A percentile compares a stretch with the other conserved stretches of the same genome.
phyloP scores from a whole-genome alignment of 2,888 invertebrate genomes.

The Nycteola revayana region DNA sequence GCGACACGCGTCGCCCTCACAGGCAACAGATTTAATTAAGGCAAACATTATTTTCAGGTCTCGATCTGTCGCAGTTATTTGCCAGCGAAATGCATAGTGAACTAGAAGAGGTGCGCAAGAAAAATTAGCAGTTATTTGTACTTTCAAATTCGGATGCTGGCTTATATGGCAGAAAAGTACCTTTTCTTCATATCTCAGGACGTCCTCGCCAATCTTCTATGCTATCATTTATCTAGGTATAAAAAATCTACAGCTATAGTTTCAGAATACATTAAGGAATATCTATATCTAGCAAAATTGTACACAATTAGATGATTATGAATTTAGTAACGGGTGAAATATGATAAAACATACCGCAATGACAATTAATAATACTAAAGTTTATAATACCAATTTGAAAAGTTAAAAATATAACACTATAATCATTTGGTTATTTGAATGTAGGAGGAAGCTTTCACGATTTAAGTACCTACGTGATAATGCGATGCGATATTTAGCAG shows the following conservation, averaged over 20 bases:
- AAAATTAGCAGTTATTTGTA: conserved; percentile 46
- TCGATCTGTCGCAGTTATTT: conserved; percentile 49
- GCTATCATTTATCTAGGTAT: conserved; percentile 27
- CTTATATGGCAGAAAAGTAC: conserved; percentile 39
- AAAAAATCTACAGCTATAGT: conserved; percentile 13
- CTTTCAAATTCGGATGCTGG: conserved; percentile 40
- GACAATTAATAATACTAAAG: too few species aligned
- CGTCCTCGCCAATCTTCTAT: conserved; percentile 54
- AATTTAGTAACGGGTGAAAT: too few species aligned
- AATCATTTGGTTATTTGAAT: too few species aligned
- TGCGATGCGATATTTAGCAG: too few species aligned
- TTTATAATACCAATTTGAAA: too few species aligned
- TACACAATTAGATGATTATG: too few species aligned
- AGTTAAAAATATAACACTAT: too few species aligned
- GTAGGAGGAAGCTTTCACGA: too few species aligned
- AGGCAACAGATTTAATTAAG: conserved; percentile 44
- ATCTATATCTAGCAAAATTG: too few species aligned
- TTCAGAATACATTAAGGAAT: too few species aligned
- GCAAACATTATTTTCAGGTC: conserved; percentile 42
- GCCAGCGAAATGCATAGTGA: conserved; percentile 48
- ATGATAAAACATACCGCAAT: too few species aligned
- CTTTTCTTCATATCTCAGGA: conserved; percentile 37
- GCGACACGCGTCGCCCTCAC: conserved; percentile 17
- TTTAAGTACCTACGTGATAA: too few species aligned
- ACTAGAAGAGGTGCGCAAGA: conserved; percentile 49